Percentiles rank a stretch among this genome's conserved stretches.
Evolutionary conservation across 1,140 invertebrate genomes (phyloP).

Genomic region (Drosophila ambigua): DNA sequence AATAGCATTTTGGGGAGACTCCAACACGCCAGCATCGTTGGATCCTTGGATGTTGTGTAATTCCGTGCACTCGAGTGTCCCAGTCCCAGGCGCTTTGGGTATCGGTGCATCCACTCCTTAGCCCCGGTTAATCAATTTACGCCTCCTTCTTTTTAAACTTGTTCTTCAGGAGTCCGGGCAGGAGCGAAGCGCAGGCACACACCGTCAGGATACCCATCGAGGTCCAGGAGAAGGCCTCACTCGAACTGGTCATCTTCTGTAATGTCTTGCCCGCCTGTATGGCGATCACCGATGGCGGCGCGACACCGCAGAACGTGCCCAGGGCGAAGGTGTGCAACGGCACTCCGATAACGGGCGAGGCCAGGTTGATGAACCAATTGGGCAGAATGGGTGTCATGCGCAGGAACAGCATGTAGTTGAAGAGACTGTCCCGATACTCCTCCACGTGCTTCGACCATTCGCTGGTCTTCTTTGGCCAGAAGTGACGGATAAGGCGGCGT

Average conservation of each 20-base stretch:
- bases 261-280: constrained; percentile 99
- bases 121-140: constrained; percentile 27
- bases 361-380: constrained; percentile 99
- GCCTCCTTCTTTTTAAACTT: constrained; percentile 90
- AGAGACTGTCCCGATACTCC: constrained; percentile 93
- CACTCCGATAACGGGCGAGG: constrained; percentile 98
- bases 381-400: constrained; percentile 98
- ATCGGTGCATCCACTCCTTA: constrained; percentile 3
- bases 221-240: constrained; percentile 94
- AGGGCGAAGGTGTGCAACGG: constrained; percentile 95
- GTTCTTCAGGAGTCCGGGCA: constrained; percentile 96
- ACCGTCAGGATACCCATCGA: constrained; percentile 91
- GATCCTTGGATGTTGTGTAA: constrained; percentile 15
- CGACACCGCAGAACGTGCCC: constrained; percentile 97
- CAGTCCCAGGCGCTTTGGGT: no score
- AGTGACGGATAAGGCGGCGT: constrained; percentile 92
- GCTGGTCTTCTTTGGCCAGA: constrained; percentile 94
- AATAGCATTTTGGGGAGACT: constrained; percentile 54
- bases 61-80: not conserved
- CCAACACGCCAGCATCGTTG: constrained; percentile 2
- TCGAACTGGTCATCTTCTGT: constrained; percentile 95
- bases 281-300: constrained; percentile 98
- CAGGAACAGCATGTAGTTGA: constrained; percentile 99
- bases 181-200: constrained; percentile 92
- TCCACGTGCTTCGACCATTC: constrained; percentile 94